Percentiles rank a stretch among this genome's conserved stretches.
These are phyloP conservation scores for Mesocentrotus franciscanus DNA, from an alignment of 53 echinoderm and acorn worm species.

Conservation along the genomic window DNA sequence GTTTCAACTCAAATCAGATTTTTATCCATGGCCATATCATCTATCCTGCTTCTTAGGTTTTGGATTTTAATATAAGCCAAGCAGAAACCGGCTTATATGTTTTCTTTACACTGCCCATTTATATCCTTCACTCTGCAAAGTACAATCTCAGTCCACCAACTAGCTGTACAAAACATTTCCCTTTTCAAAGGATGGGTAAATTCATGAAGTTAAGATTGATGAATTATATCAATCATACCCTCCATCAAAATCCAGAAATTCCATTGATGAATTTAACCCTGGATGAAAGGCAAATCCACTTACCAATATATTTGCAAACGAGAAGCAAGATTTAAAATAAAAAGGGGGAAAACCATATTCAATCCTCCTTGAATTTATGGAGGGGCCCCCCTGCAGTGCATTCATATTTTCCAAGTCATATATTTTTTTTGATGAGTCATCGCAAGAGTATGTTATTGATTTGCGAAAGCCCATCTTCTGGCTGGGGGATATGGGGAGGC, in stretches of 20 bases:
- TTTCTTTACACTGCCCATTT: not conserved
- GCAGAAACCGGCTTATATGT: not conserved
- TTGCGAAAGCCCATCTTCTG: constrained; percentile 1
- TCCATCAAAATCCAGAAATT: not conserved
- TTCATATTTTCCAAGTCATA: constrained; percentile 28
- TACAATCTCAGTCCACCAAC: not conserved
- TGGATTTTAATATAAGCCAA: not conserved
- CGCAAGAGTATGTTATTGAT: constrained; percentile 32
- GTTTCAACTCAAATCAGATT: not conserved
- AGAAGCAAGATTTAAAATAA: not conserved
- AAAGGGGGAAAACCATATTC: not conserved
- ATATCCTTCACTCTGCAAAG: not conserved
- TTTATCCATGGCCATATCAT: not conserved
- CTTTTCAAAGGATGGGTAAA: not conserved
- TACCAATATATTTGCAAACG: constrained; percentile 34
- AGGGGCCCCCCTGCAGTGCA: constrained; percentile 35
- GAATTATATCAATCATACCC: constrained; percentile 17
- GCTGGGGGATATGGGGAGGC: constrained; percentile 44
- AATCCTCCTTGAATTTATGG: not conserved
- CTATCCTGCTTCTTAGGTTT: not conserved
- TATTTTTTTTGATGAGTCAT: constrained; percentile 51
- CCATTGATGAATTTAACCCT: not conserved
- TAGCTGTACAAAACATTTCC: not conserved
- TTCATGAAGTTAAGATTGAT: constrained; percentile 31
- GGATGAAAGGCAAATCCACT: constrained; percentile 28